Evolutionary conservation across 2,113 vertebrate species (phyloP).

Genomic region (Crotalus tigris): DNA sequence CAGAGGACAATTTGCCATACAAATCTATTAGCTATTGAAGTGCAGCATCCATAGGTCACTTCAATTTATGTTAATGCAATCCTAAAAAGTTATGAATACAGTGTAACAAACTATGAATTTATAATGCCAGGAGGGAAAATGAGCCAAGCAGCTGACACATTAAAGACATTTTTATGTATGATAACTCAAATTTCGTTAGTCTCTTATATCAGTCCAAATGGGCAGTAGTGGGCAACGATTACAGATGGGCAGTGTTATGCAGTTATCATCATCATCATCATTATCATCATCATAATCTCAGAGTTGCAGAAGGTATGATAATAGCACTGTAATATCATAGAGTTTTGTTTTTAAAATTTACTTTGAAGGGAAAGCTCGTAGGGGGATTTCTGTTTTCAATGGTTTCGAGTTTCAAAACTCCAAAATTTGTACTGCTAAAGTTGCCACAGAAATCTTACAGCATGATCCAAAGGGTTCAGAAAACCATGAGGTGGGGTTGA

Average conservation of each 20-base stretch:
- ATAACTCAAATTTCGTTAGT: neutral
- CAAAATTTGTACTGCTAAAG: neutral
- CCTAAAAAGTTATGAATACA: neutral
- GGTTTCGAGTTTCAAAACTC: neutral
- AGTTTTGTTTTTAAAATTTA: neutral
- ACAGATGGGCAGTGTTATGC: neutral
- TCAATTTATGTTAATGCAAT: neutral
- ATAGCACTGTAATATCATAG: neutral
- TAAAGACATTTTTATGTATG: neutral
- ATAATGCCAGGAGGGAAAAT: neutral
- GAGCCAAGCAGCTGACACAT: neutral
- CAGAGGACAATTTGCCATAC: neutral
- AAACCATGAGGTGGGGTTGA: neutral
- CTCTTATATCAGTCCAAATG: neutral
- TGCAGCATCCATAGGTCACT: neutral
- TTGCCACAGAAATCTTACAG: neutral
- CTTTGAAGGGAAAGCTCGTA: neutral
- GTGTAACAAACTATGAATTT: neutral
- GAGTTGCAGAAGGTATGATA: neutral
- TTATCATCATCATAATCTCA: neutral
- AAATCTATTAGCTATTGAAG: neutral
- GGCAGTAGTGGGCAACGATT: neutral
- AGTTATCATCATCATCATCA: neutral
- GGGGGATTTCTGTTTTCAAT: neutral
- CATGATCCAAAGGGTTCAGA: neutral